Base-by-base conservation (phyloP, 1,140 invertebrate genomes). In the Drosophila insularis region DNA sequence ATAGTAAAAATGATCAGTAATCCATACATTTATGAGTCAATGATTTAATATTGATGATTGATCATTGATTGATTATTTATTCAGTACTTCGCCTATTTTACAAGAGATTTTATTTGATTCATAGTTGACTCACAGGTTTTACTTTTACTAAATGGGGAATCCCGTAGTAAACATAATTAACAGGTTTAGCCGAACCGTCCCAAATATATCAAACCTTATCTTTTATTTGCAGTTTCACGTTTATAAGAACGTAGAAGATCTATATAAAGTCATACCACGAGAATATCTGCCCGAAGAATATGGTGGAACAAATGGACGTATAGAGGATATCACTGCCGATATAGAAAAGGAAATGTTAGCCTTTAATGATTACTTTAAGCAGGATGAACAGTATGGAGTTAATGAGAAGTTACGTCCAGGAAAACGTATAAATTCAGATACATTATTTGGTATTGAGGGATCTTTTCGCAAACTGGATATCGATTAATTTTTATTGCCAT, bases 401-500 rank as follows among this genome's bases (percentile, higher is more conserved):
- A 92, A 94, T 71, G 94, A 95, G 77, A 92, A 91, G 5, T 93
- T 93, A 63, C 86, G 94, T 2, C 93, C 92, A 7, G 93, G 89
- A 7, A 89, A 90, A 46, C 69, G 93, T 1, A 92, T 93, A 53
- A 93, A 91, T 37, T 72, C 92, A 3, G 91, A 93, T 43, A 92
- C 92, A 4, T 79, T 94, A 31, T 94, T 94, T 69, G 94, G 94
- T 8, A 84, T 94, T 13, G 93, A 94, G 63, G 94, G 94, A 2
- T 94, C 93, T 31, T 94, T 94, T 81, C 92, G 94, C 43, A 90
- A 91, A 54, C 67, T 91, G 46, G 78, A 81, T 63, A 78, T 91
- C 56, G 90, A 91, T 69, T 91, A 85, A 63, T 40, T n/a, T 35
- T 37, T 21, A 39, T 60, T 21, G 21, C 58, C 43, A 63, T 61